Base-by-base conservation (phyloP, 2,888 invertebrate genomes). In the Brassicogethes aeneus region DNA sequence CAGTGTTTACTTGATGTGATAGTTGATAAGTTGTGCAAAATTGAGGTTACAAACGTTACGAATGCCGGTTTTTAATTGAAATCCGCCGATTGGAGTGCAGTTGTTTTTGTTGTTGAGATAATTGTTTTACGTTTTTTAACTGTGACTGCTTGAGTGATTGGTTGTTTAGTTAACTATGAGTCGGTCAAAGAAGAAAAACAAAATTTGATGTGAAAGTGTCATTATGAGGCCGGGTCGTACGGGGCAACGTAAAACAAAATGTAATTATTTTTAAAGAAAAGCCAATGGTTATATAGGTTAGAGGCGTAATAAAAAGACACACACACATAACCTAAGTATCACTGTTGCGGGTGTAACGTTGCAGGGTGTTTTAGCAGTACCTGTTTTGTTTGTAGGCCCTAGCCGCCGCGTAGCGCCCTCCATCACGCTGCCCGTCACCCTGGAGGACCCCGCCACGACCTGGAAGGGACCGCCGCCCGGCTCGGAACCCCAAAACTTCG, bases 401-500 rank as follows among this genome's bases (percentile, higher is more conserved):
- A 86, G 85, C 78, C 82, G 88, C 76, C 82, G 85, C 71, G 83
- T 72, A 66, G 71, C 70, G 63, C 74, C 76, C 62, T 73, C 76
- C 69, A 74, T 76, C 70, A 74, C 75, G 71, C 73, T 77, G 71
- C 76, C 81, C 67, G 76, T 80, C 72, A 79, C 80, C 68, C 80
- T 82, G 78, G 82, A 82, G 73, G 82, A 82, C 72, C 77, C 79
- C 62, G 71, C 77, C 65, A 75, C 78, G 62, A 82, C 80, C 70
- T 87, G 87, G 88, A 88, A 87, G 78, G 81, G 79, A 72, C 79
- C 70, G 72, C 79, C 76, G 65, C 74, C 76, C 68, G 76, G 76
- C 64, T 75, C 76, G 66, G 73, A 73, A 68, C 72, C 73, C 59
- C 80, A 80, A 59, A 79, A 79, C 65, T 81, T 80, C 63, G 78